Base-by-base conservation (phyloP, 1,140 invertebrate genomes). In the Drosophila navojoa region DNA sequence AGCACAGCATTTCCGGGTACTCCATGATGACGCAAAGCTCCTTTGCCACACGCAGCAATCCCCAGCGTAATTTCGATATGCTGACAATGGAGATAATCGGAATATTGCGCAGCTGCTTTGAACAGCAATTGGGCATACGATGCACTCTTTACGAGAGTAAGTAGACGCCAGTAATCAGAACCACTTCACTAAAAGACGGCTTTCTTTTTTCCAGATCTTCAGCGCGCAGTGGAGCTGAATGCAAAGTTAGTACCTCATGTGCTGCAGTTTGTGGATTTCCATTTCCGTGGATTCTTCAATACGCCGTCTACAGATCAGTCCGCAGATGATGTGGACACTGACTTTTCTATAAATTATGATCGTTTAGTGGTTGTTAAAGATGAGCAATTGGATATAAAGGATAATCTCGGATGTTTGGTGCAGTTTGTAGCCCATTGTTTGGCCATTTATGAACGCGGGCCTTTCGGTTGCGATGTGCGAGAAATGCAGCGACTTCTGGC, bases 41-140 rank as follows among this genome's bases (percentile, higher is more conserved):
- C 0, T 52, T 90, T 16, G 72, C 81, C n/a, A 91, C 58, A 63
- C 79, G 84, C 5, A 82, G 61, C 35, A 90, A 91, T 77, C 77
- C 84, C 0, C 77, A 90, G 22, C 69, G 87, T 2, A 79, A 91
- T 59, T 92, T 92, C 29, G 91, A 92, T 81, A 92, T 92, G 91
- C 71, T 92, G 5, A 91, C 90, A 0, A 42, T 92, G 25, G 91
- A 92, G 71, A 92, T 92, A 32, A 90, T 92, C 42, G 91, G 91
- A 9, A 71, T 91, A 35, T 15, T 92, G 19, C 66, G 91, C 11
- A 91, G 81, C 60, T 92, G 91, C 55, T 84, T 92, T 7, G 77
- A 79, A 29, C 87, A 87, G 52, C 75, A 79, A 9, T 44, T 81
- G 15, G 87, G 90, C 10, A 91, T 92, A 53, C 76, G 90, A 7